A percentile compares a stretch with the other conserved stretches of the same genome.
These are phyloP conservation scores for Beaufortia kweichowensis DNA, from an alignment of 2,113 vertebrate species.

Conservation along the genomic window DNA sequence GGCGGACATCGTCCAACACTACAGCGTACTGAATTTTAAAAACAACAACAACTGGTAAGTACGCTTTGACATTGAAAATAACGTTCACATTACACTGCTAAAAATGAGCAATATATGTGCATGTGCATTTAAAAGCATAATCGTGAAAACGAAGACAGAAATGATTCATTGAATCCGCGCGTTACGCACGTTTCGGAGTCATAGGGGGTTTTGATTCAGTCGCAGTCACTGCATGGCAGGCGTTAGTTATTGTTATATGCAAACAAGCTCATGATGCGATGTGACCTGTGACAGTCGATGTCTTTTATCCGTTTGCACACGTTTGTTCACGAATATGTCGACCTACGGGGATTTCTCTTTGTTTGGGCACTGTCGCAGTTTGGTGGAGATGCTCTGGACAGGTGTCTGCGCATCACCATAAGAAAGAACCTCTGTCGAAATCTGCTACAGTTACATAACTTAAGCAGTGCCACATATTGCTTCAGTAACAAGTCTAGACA, in stretches of 20 bases:
- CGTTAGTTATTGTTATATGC: not conserved
- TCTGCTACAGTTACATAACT: constrained; percentile 23
- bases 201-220: not conserved
- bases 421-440: constrained; percentile 1
- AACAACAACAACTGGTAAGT: constrained; percentile 47
- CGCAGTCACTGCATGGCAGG: not conserved
- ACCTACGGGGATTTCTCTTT: constrained; percentile 16
- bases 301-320: constrained; percentile 3
- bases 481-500: not conserved
- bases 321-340: not conserved
- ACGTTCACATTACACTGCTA: not conserved
- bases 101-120: not conserved
- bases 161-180: not conserved
- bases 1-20: constrained; percentile 40
- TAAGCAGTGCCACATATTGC: not conserved
- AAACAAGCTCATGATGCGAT: not conserved
- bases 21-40: constrained; percentile 34
- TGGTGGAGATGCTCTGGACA: constrained; percentile 38
- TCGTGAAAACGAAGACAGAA: not conserved
- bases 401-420: constrained; percentile 13
- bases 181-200: not conserved
- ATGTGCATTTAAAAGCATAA: not conserved
- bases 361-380: constrained; percentile 24
- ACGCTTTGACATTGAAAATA: constrained; percentile 4
- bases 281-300: constrained; percentile 7